Percentiles rank a stretch among this genome's conserved stretches.
Conservation (phyloP, 2,113 vertebrate species). For the Panthera leo region DNA sequence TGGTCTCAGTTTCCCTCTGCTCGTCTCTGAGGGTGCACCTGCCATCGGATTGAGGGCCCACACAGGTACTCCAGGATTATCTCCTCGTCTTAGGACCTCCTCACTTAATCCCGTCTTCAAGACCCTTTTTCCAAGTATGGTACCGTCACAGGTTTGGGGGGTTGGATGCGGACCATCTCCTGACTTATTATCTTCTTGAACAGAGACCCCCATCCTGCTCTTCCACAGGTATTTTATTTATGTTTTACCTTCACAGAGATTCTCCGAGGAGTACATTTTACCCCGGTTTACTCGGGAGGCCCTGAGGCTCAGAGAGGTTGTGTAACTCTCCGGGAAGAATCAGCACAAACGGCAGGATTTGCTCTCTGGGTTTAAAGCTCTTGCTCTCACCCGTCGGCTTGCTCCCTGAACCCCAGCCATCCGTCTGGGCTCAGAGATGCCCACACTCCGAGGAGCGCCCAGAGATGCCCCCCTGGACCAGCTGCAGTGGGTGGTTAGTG, state of each 20-base stretch:
- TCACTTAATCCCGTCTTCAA: background rate
- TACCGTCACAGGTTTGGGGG: no score
- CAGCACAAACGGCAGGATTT: background rate
- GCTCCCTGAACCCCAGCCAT: rapidly evolving
- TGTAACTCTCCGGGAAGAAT: background rate
- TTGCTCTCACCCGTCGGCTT: background rate
- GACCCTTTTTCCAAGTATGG: background rate
- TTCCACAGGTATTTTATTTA: background rate
- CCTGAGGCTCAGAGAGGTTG: background rate
- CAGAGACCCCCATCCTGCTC: background rate
- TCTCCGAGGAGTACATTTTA: no score
- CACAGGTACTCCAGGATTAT: background rate
- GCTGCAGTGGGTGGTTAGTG: background rate
- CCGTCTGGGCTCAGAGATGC: background rate
- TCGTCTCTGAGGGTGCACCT: background rate
- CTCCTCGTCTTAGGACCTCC: background rate
- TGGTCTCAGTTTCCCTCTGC: background rate
- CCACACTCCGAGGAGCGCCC: rapidly evolving
- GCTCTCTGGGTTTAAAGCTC: background rate
- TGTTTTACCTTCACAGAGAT: background rate
- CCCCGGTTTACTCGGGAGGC: background rate
- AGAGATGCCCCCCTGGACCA: background rate
- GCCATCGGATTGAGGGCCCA: background rate
- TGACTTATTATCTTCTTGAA: background rate
- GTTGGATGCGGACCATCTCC: rapidly evolving